A percentile compares a stretch with the other conserved stretches of the same genome.
These are phyloP conservation scores for Tetheella fluctuosa DNA, from an alignment of 2,888 invertebrate genomes.

Conservation along the genomic window DNA sequence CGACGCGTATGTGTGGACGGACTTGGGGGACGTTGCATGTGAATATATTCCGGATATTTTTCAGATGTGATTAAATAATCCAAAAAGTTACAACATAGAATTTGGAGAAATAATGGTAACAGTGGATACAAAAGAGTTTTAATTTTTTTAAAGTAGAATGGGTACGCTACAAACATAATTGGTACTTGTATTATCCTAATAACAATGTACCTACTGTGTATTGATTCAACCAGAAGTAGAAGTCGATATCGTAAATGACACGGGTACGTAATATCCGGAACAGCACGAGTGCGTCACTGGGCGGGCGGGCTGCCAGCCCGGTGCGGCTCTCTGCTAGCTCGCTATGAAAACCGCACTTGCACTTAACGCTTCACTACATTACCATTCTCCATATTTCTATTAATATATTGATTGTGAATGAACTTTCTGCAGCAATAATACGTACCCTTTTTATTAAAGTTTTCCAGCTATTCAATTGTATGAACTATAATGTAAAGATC, in stretches of 20 bases:
- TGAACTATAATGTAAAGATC: neutral
- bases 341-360: neutral
- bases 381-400: slow-evolving; percentile 1
- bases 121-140: too few species aligned
- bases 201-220: neutral
- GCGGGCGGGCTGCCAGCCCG: neutral
- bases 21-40: too few species aligned
- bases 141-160: too few species aligned
- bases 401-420: neutral
- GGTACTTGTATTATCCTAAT: neutral
- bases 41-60: too few species aligned
- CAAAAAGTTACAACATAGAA: too few species aligned
- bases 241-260: neutral
- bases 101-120: too few species aligned
- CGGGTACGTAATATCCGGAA: neutral
- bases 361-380: neutral
- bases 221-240: neutral
- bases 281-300: neutral
- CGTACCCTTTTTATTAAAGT: neutral
- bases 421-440: neutral
- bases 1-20: neutral
- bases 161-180: neutral
- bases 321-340: neutral
- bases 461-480: slow-evolving; percentile 2
- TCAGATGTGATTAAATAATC: too few species aligned